Base-by-base conservation (phyloP, 2,797 vertebrate species). In the Hyperoplus immaculatus region DNA sequence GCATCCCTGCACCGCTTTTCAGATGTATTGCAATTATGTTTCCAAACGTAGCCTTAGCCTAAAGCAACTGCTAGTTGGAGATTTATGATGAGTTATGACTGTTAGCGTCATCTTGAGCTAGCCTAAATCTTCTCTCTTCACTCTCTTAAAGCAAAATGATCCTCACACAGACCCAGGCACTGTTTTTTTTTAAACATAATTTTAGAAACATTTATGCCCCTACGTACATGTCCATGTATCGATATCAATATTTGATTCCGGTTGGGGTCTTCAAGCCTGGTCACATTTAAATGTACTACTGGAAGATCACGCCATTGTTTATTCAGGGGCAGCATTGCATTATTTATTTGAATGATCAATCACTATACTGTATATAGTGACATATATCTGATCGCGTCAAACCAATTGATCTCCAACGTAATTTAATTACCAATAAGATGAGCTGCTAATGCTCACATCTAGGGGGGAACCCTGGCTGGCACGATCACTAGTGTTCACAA, bases 41-140 rank as follows among this genome's bases (percentile, higher is more conserved):
- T 66, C 39, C 68, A 72, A 61, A 63, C 53, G 10, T 72, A 4
- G 21, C 59, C 66, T 12, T 72, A 4, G 21, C 59, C 66, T 58
- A 29, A 53, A 78, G 68, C 64, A 51, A 14, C 54, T 15, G 12
- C 36, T 14, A 39, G 58, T 56, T 38, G 51, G 10, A 68, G 39
- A 67, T 9, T 53, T 53, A 7, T n/a, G 6, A n/a, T 3, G 18
- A 53, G 62, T 73, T 80, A 56, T 51, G 51, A 62, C 21, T 65
- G 18, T 16, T 72, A 38, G 18, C 21, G 29, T 29, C 29, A n/a
- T 67, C 18, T 45, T 68, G 65, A 65, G 16, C 6, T 42, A 54
- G 50, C 41, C 39, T 12, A 7, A 56, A 41, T 43, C 56, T 65
- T 70, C 16, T 62, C 39, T 75, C 6, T 14, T 8, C 59, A 43